Percentiles rank a stretch among this genome's conserved stretches.
phyloP scores from a whole-genome alignment of 2,888 invertebrate genomes.

The Netelia virgata region DNA sequence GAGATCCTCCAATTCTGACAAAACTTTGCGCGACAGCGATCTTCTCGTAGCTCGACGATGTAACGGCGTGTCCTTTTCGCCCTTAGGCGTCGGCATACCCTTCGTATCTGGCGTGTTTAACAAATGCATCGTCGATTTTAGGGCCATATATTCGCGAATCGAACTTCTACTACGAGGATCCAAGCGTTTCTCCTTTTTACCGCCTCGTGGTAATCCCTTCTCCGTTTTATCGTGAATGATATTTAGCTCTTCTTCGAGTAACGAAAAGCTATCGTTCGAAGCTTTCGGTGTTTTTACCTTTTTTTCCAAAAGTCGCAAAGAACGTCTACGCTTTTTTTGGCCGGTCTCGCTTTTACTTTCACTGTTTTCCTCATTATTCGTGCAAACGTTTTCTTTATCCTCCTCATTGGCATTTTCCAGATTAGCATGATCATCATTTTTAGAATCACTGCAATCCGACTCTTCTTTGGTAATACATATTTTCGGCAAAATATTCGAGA shows the following conservation, averaged over 20 bases:
- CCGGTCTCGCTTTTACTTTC: neutral
- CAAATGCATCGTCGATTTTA: slow-evolving; percentile 45
- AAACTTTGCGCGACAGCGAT: slow-evolving; percentile 49
- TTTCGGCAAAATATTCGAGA: neutral
- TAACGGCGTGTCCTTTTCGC: slow-evolving; percentile 50
- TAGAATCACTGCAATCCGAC: neutral
- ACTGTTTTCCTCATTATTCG: slow-evolving; percentile 5
- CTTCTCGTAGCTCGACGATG: slow-evolving; percentile 23
- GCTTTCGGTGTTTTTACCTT: neutral
- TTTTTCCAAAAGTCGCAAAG: slow-evolving; percentile 20
- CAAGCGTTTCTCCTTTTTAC: neutral
- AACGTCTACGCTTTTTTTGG: slow-evolving; percentile 33
- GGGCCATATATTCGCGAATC: slow-evolving; percentile 61
- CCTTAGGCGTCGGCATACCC: slow-evolving; percentile 35
- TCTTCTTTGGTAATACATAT: neutral
- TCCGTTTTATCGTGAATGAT: slow-evolving; percentile 28
- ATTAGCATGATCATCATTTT: neutral
- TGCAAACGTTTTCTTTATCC: slow-evolving; percentile 44
- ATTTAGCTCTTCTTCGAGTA: slow-evolving; percentile 47
- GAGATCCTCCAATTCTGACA: slow-evolving; percentile 51
- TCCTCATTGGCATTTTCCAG: neutral
- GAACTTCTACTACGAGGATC: slow-evolving; percentile 56
- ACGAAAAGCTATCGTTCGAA: slow-evolving; percentile 50
- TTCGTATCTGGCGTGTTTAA: slow-evolving; percentile 57
- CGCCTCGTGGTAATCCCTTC: neutral